Conservation (phyloP, 2,888 invertebrate species). For the Drosophila kanekoi region DNA sequence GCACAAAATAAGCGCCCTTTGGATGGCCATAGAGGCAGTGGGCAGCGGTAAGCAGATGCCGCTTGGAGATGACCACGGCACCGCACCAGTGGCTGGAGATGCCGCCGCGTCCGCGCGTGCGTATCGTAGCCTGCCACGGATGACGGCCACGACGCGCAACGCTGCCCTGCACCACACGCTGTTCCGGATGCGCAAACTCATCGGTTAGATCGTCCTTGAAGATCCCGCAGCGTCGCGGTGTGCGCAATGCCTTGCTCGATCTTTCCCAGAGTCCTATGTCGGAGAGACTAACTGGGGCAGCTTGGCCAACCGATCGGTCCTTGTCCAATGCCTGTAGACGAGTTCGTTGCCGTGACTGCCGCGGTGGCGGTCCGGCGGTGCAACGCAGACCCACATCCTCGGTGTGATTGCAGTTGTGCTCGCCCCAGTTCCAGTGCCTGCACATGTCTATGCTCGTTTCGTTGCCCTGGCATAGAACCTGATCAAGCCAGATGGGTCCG, state of each 20-base stretch:
- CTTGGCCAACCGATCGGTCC: not conserved
- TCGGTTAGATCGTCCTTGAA: constrained; percentile 79
- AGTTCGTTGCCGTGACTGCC: constrained; percentile 22
- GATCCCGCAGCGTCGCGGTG: constrained; percentile 86
- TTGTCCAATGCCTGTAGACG: constrained; percentile 22
- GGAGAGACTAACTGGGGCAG: constrained; percentile 46
- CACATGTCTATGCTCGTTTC: constrained; percentile 88
- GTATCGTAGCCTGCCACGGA: constrained; percentile 91
- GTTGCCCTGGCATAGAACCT: constrained; percentile 89
- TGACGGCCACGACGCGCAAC: constrained; percentile 88
- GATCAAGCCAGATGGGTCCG: constrained; percentile 91
- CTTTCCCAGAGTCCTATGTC: constrained; percentile 82
- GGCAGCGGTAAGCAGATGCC: constrained; percentile 90
- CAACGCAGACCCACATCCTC: constrained; percentile 89
- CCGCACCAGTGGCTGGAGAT: constrained; percentile 90
- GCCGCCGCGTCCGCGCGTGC: constrained; percentile 86
- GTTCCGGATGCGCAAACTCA: constrained; percentile 85
- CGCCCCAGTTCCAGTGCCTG: constrained; percentile 89
- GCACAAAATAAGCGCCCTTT: constrained; percentile 89
- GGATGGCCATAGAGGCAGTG: constrained; percentile 90
- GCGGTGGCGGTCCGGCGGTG: constrained; percentile 71
- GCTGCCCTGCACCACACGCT: constrained; percentile 88
- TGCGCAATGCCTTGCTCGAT: constrained; percentile 82
- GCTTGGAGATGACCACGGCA: constrained; percentile 88
- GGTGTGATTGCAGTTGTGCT: constrained; percentile 89